Conservation (phyloP, 2,888 invertebrate genomes). For the Lycia hirtaria region DNA sequence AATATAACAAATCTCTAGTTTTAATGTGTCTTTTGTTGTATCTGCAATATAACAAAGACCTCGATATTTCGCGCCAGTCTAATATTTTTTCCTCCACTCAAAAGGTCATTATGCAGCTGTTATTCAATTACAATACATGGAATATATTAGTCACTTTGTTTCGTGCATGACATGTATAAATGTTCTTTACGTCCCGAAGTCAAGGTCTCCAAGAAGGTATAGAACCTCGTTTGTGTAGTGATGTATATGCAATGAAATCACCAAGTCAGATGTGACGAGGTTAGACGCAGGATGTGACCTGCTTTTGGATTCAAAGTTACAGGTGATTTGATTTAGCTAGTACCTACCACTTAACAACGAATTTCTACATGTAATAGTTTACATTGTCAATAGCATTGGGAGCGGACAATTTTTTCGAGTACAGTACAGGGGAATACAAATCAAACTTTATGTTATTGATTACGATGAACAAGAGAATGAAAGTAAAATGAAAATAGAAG, state of each 20-base stretch:
- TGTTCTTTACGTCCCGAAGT: conserved; percentile 36
- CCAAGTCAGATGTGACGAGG: conserved; percentile 11
- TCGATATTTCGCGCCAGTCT: conserved; percentile 7
- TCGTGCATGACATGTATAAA: conserved; percentile 33
- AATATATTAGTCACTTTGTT: conserved; percentile 44
- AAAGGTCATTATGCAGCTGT: conserved; percentile 48
- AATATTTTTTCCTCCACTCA: conserved; percentile 32
- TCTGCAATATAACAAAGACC: conserved; percentile 8
- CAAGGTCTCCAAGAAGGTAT: conserved; percentile 41
- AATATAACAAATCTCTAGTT: no score
- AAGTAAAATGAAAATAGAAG: background rate
- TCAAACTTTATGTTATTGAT: no score
- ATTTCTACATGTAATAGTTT: background rate
- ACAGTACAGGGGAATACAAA: no score
- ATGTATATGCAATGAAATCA: conserved; percentile 31
- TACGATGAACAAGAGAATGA: background rate
- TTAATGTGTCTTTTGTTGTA: no score
- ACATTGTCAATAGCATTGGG: no score
- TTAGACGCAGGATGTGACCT: conserved; percentile 15
- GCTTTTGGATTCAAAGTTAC: conserved; percentile 5
- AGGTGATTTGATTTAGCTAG: background rate
- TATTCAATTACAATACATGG: conserved; percentile 41
- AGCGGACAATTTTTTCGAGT: no score
- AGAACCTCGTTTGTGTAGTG: conserved; percentile 2
- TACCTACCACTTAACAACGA: background rate